These are phyloP conservation scores for Muricea muricata DNA, from an alignment of 92 coral and sea anemone species.

Conservation along the genomic window DNA sequence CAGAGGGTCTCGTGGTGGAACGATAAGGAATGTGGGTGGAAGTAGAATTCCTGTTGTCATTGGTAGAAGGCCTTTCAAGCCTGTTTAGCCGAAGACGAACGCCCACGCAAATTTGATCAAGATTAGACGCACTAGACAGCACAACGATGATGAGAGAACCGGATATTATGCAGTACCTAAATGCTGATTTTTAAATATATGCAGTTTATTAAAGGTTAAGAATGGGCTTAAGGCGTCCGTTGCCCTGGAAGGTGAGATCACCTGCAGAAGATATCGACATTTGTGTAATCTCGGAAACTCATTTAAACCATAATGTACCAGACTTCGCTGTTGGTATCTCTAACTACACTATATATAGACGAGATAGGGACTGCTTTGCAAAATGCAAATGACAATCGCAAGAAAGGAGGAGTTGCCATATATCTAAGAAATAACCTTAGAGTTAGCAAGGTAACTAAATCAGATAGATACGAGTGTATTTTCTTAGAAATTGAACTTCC, in stretches of 20 bases:
- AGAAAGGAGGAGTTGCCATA: conserved; percentile 49
- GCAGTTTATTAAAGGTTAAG: conserved; percentile 60
- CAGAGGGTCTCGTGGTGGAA: not conserved
- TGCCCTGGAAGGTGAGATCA: conserved; percentile 35
- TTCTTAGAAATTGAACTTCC: too few species aligned
- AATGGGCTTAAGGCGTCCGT: conserved; percentile 47
- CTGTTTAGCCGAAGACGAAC: not conserved
- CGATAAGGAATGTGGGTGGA: not conserved
- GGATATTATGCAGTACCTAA: too few species aligned
- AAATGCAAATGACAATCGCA: conserved; percentile 49
- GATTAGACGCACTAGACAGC: not conserved
- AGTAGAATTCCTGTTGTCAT: not conserved
- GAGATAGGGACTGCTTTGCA: conserved; percentile 69
- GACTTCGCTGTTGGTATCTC: conserved; percentile 58
- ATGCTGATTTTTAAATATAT: conserved; percentile 59
- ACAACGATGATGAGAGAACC: not conserved
- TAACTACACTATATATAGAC: conserved; percentile 43
- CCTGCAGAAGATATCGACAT: conserved; percentile 39
- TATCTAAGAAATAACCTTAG: too few species aligned
- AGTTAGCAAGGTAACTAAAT: too few species aligned
- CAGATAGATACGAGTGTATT: too few species aligned
- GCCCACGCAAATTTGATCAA: not conserved
- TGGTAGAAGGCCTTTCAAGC: not conserved
- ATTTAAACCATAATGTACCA: conserved; percentile 54
- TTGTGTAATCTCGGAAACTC: conserved; percentile 52